Evolutionary conservation across 1,140 invertebrate species (phyloP).

Genomic region (Pararge aegeria): DNA sequence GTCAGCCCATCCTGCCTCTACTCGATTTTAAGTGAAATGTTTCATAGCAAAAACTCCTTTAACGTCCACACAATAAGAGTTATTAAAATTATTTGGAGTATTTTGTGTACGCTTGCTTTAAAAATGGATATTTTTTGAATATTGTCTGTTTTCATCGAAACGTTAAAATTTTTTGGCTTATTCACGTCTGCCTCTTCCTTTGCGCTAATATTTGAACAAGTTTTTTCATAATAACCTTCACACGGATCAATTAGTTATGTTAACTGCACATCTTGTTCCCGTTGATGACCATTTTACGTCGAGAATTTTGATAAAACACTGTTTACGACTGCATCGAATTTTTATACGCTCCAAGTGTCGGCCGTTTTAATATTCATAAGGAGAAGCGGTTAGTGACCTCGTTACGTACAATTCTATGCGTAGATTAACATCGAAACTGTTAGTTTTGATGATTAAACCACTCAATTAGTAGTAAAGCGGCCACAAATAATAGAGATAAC

Average conservation of each 20-base stretch:
- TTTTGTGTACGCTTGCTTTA: conserved; percentile 3
- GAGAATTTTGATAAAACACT: conserved; percentile 46
- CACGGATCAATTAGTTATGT: conserved; percentile 43
- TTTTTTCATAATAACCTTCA: conserved; percentile 32
- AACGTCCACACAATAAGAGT: background rate
- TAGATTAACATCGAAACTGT: conserved; percentile 61
- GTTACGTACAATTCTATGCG: conserved; percentile 58
- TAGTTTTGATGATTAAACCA: conserved; percentile 54
- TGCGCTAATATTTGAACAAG: conserved; percentile 28
- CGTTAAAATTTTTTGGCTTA: conserved; percentile 25
- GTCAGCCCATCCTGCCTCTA: conserved; percentile 35
- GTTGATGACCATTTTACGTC: conserved; percentile 41
- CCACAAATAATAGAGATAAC: conserved; percentile 47
- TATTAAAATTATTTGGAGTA: background rate
- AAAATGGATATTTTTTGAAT: conserved; percentile 25
- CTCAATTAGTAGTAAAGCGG: conserved; percentile 55
- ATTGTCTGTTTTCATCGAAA: conserved; percentile 26
- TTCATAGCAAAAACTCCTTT: conserved; percentile 13
- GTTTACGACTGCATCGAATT: conserved; percentile 51
- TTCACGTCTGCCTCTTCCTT: conserved; percentile 25
- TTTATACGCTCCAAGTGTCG: conserved; percentile 40
- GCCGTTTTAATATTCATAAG: conserved; percentile 68
- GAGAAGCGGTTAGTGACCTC: conserved; percentile 58
- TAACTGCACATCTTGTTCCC: conserved; percentile 32
- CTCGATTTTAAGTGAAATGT: conserved; percentile 17